Conservation (phyloP, 2,797 vertebrate genomes). For the Paratrypauchen microcephalus region DNA sequence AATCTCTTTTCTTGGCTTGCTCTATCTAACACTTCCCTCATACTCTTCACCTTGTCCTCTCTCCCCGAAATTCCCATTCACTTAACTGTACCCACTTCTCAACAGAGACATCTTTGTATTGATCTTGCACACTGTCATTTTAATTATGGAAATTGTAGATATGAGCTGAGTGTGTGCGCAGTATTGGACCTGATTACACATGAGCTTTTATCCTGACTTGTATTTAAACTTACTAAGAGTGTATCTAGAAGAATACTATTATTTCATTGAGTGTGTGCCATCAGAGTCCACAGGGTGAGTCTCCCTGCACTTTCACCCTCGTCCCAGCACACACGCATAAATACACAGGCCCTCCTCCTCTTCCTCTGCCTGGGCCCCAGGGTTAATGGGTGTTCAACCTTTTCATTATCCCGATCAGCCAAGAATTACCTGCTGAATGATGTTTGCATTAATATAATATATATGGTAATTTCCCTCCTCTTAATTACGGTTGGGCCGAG, state of each 20-base stretch:
- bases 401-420: conserved; percentile 99
- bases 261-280: conserved; percentile 71
- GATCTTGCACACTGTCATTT: conserved; percentile 87
- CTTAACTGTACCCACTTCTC: conserved; percentile 76
- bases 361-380: conserved; percentile 89
- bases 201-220: conserved; percentile 20
- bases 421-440: conserved; percentile 99
- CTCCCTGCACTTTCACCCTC: conserved; percentile 64
- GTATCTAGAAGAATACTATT: conserved; percentile 60
- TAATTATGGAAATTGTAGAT: conserved; percentile 95
- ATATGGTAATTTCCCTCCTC: conserved; percentile 99
- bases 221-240: conserved; percentile 57
- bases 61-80: conserved; percentile 26
- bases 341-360: conserved; percentile 37
- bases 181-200: conserved; percentile 22
- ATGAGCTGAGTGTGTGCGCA: conserved; percentile 67
- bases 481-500: conserved; percentile 99
- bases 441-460: conserved; percentile 99
- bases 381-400: conserved; percentile 99
- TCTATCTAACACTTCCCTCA: conserved; percentile 13
- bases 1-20: conserved; percentile 23
- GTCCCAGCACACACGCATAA: conserved; percentile 38
- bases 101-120: conserved; percentile 88
- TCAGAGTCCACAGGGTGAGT: conserved; percentile 89
- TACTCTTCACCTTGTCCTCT: conserved; percentile 47